A percentile compares a stretch with the other conserved stretches of the same genome.
phyloP scores from a whole-genome alignment of 2,888 invertebrate species.

The Caenorhabditis sp. region DNA sequence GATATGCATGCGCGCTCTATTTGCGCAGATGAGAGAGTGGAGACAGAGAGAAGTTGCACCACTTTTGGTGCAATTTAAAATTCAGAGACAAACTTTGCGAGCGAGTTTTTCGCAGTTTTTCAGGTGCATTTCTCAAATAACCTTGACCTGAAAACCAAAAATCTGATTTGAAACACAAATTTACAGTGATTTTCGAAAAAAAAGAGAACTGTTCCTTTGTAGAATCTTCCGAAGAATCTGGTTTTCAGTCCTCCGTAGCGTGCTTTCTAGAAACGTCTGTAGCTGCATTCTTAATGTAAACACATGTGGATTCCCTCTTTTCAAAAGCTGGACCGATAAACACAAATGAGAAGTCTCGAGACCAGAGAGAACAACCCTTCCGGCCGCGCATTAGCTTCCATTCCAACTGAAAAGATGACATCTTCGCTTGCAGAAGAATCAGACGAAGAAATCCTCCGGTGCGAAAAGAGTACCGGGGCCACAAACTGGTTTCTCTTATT shows the following conservation, averaged over 20 bases:
- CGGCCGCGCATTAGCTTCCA: constrained; percentile 16
- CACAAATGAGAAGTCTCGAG: neutral
- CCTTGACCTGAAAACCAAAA: too few species aligned
- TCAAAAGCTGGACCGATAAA: neutral
- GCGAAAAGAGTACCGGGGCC: constrained; percentile 33
- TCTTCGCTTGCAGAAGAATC: constrained; percentile 22
- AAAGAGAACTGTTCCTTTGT: neutral
- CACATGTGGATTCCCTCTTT: neutral
- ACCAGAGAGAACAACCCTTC: constrained; percentile 6
- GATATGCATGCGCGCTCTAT: constrained; percentile 4
- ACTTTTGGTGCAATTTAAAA: constrained; percentile 9
- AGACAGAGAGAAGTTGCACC: neutral
- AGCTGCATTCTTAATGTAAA: constrained; percentile 2
- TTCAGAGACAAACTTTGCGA: too few species aligned
- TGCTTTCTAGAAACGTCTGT: neutral
- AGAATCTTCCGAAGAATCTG: neutral
- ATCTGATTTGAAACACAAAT: too few species aligned
- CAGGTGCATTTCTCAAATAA: too few species aligned
- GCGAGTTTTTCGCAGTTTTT: too few species aligned
- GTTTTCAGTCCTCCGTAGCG: neutral
- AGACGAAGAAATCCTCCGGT: constrained; percentile 30
- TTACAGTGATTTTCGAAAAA: too few species aligned
- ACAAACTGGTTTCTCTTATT: constrained; percentile 26
- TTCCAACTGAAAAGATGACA: constrained; percentile 21
- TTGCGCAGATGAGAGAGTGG: neutral